Percentiles rank a stretch among this genome's conserved stretches.
Conservation (phyloP, 2,113 vertebrate genomes). For the Aleadryas rufinucha region DNA sequence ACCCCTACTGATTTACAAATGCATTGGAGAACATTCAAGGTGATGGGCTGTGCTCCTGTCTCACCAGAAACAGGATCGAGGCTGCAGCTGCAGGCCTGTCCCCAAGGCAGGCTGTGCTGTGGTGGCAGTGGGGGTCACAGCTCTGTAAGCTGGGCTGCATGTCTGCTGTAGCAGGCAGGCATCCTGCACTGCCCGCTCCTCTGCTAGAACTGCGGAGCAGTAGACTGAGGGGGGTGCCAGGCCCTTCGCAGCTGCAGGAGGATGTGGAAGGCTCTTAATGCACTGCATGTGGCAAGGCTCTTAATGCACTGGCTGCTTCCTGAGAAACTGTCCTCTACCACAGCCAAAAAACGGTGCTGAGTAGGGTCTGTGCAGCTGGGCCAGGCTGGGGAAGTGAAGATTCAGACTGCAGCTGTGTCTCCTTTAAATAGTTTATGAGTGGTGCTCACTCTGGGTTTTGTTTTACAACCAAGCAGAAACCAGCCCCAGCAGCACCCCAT, state of each 20-base stretch:
- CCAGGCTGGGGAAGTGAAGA: not conserved
- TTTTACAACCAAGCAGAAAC: not conserved
- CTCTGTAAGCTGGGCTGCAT: not conserved
- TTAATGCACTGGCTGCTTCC: not conserved
- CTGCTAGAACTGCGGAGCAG: not conserved
- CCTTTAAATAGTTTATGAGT: conserved; percentile 6
- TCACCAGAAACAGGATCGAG: not conserved
- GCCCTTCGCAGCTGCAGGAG: not conserved
- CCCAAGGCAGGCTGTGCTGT: not conserved
- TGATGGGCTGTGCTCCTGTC: not conserved
- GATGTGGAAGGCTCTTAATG: not conserved
- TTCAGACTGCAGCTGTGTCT: not conserved
- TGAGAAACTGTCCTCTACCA: not conserved
- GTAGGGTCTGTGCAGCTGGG: not conserved
- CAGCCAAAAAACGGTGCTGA: not conserved
- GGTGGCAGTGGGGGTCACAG: not conserved
- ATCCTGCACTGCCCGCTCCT: not conserved
- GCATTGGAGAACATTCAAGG: not conserved
- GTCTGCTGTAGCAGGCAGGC: not conserved
- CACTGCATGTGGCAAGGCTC: not conserved
- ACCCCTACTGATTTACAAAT: not conserved
- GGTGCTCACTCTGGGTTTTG: not conserved
- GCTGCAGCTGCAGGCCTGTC: not conserved
- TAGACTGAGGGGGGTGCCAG: not conserved
- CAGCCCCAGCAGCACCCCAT: not conserved